Evolutionary conservation across 2,113 vertebrate species (phyloP).

Genomic region (Alexandromys fortis): DNA sequence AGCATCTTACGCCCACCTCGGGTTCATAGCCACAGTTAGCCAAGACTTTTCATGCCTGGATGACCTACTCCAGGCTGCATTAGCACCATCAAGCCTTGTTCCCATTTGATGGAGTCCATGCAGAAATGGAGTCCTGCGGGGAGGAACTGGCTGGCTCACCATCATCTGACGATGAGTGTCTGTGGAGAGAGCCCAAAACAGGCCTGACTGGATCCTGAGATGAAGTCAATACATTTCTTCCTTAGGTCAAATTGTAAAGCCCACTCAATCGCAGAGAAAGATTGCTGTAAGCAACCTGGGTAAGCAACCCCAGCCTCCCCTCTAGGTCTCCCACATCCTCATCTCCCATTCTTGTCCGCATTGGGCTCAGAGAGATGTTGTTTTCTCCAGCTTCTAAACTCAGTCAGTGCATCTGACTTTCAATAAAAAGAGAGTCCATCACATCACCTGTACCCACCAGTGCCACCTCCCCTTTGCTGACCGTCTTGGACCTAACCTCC

Average conservation of each 20-base stretch:
- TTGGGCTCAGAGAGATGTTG: background rate
- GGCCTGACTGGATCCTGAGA: no score
- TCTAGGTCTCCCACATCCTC: background rate
- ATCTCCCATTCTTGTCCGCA: background rate
- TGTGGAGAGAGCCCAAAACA: background rate
- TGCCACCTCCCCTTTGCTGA: background rate
- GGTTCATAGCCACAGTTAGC: background rate
- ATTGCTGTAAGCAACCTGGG: background rate
- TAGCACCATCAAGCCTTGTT: background rate
- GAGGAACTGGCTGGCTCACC: background rate
- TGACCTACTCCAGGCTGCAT: background rate
- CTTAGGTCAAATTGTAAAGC: background rate
- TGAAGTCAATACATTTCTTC: no score
- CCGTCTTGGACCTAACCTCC: background rate
- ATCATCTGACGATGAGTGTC: conserved; percentile 40
- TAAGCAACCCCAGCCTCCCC: background rate
- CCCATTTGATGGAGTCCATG: background rate
- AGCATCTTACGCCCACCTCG: background rate
- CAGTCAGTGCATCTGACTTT: background rate
- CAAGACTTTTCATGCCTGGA: background rate
- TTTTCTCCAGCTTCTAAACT: background rate
- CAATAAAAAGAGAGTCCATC: background rate
- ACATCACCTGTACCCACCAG: background rate
- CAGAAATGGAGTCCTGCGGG: background rate
- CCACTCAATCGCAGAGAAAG: background rate